phyloP scores from a whole-genome alignment of 1,140 invertebrate genomes.

The Drosophila leontia region DNA sequence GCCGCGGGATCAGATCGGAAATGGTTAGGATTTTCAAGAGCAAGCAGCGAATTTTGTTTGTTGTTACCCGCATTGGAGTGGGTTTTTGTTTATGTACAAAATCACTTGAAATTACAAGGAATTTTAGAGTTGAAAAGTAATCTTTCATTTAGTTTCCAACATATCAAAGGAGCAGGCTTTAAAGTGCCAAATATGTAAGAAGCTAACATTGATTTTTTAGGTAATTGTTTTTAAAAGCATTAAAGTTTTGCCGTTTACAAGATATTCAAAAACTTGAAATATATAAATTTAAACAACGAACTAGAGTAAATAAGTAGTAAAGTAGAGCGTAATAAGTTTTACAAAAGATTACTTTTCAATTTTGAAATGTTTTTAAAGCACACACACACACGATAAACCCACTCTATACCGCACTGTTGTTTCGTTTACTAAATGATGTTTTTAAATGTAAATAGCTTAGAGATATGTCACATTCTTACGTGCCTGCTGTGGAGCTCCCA shows the following conservation, averaged over 20 bases:
- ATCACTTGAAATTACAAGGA: not conserved
- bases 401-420: conserved; percentile 31
- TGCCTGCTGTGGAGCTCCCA: conserved; percentile 36
- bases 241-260: not conserved
- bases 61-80: conserved; percentile 46
- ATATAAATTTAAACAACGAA: conserved; percentile 21
- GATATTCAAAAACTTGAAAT: too few relatives aligned
- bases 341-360: conserved; percentile 20
- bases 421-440: conserved; percentile 35
- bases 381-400: conserved; percentile 3
- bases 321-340: not conserved
- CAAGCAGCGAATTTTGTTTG: conserved; percentile 30
- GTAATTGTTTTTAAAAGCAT: not conserved
- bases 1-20: conserved; percentile 59
- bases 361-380: conserved; percentile 1
- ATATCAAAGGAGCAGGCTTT: conserved; percentile 11
- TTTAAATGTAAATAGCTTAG: conserved; percentile 36
- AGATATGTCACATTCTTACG: conserved; percentile 54
- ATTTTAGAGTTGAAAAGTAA: conserved; percentile 12
- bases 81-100: conserved; percentile 19
- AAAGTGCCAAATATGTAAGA: conserved; percentile 19
- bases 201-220: not conserved
- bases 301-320: conserved; percentile 3
- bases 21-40: conserved; percentile 11
- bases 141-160: conserved; percentile 9